Percentiles rank a stretch among this genome's conserved stretches.
Evolutionary conservation across 64 coral and sea anemone genomes (phyloP).

Genomic region (Actinia equina): DNA sequence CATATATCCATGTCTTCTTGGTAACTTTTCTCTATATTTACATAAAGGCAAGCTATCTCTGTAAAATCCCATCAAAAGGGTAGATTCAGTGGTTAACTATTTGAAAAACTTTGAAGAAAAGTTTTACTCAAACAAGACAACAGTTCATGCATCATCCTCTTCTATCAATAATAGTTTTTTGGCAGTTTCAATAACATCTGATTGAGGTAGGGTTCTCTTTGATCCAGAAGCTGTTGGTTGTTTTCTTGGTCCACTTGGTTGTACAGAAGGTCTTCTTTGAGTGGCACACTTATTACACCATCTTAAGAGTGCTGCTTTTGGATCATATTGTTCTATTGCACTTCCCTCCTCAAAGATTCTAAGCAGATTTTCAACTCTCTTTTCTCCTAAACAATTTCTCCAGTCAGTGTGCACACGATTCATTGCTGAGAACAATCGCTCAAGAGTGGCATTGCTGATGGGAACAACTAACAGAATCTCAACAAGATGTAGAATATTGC

Average conservation of each 20-base stretch:
- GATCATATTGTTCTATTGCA: conserved; percentile 44
- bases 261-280: not conserved
- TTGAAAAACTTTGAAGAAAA: too few species aligned
- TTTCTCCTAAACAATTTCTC: conserved; percentile 28
- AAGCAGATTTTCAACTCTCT: conserved; percentile 42
- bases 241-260: not conserved
- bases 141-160: too few species aligned
- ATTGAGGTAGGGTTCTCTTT: not conserved
- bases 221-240: too few species aligned
- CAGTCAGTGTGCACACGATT: conserved; percentile 57
- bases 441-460: conserved; percentile 51
- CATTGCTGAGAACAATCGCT: conserved; percentile 50
- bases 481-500: conserved; percentile 54
- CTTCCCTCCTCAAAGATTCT: conserved; percentile 28
- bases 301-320: not conserved
- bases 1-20: too few species aligned
- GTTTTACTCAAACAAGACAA: too few species aligned
- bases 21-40: too few species aligned
- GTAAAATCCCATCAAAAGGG: too few species aligned
- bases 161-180: too few species aligned
- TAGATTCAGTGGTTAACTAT: too few species aligned
- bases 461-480: conserved; percentile 56
- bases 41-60: too few species aligned
- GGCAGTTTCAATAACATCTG: not conserved
- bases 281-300: conserved; percentile 17